Evolutionary conservation across 2,113 vertebrate genomes (phyloP), one percentile per base, ranked within the genome.

Genomic region (Clinocottus analis): DNA sequence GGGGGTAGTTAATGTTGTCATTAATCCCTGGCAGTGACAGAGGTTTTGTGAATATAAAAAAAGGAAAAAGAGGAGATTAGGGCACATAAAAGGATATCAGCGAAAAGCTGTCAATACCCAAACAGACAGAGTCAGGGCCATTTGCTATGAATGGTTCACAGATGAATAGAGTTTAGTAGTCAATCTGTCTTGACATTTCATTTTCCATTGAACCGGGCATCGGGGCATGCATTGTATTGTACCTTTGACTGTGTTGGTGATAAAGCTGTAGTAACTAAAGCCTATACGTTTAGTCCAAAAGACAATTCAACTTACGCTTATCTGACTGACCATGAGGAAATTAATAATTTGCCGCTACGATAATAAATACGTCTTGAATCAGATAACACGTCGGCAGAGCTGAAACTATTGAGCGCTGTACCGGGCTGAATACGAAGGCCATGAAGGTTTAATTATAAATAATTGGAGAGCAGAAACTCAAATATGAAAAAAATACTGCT

Each of bases 21-120:
- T 87, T 82, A 88, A 85, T 91, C 85, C 7, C 21, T 31, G 49
- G 51, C 45, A 65, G 13, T 47, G 78, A 77, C 61, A 72, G 62
- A 77, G 73, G 73, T 73, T 83, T 79, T 72, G 62, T 74, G 66
- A 58, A 74, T 56, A 63, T 35, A 39, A 31, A 81, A 62, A 72
- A 59, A 17, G 27, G 14, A 74, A 58, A 72, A 70, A 61, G 51
- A 17, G 27, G 21, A 69, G 68, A 85, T 84, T 69, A 79, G 27
- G 69, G 31, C 56, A 75, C 87, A 88, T 73, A 73, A 59, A 82
- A 87, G 61, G 51, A 72, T 80, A 78, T 60, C 72, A 2, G 23
- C 70, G 63, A 80, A 74, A 85, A 80, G 53, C 70, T 72, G 33
- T 5, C 7, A 76, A 68, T 51, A 76, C 70, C 13, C 11, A 74